Percentiles rank a stretch among this genome's conserved stretches.
Evolutionary conservation across 2,113 vertebrate genomes (phyloP).

Genomic region (Colius striatus): DNA sequence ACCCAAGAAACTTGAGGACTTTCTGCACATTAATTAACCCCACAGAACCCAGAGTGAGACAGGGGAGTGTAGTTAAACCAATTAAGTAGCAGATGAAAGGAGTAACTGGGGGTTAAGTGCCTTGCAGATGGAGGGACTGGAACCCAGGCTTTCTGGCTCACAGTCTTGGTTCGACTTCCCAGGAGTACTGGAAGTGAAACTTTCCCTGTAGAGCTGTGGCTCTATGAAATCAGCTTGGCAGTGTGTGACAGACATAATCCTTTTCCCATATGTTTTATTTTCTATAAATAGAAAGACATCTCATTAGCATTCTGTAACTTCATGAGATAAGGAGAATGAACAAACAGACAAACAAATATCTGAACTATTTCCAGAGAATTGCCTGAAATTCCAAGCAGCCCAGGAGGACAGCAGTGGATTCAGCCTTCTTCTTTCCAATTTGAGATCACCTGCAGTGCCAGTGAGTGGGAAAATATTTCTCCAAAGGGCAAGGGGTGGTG

Average conservation of each 20-base stretch:
- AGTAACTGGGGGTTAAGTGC: not conserved
- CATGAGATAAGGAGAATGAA: constrained; percentile 46
- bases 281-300: constrained; percentile 53
- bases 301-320: constrained; percentile 61
- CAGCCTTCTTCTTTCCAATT: not conserved
- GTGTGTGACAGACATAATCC: constrained; percentile 64
- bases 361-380: constrained; percentile 32
- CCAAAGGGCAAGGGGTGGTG: not conserved
- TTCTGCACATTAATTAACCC: constrained; percentile 15
- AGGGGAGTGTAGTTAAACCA: not conserved
- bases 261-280: constrained; percentile 71
- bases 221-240: constrained; percentile 70
- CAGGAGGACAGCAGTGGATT: not conserved
- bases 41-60: not conserved
- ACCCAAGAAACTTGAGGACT: not conserved
- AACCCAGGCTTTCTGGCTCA: constrained; percentile 2
- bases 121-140: constrained; percentile 23
- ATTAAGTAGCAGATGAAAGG: not conserved
- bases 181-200: constrained; percentile 39
- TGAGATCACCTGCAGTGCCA: not conserved
- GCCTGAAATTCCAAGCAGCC: constrained; percentile 12
- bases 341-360: constrained; percentile 56
- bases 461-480: not conserved
- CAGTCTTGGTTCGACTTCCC: constrained; percentile 6
- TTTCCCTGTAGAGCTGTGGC: constrained; percentile 16